Evolutionary conservation across 2,888 invertebrate genomes (phyloP), one percentile per base, ranked within the genome.

Genomic region (Amblyjoppa fuscipennis): DNA sequence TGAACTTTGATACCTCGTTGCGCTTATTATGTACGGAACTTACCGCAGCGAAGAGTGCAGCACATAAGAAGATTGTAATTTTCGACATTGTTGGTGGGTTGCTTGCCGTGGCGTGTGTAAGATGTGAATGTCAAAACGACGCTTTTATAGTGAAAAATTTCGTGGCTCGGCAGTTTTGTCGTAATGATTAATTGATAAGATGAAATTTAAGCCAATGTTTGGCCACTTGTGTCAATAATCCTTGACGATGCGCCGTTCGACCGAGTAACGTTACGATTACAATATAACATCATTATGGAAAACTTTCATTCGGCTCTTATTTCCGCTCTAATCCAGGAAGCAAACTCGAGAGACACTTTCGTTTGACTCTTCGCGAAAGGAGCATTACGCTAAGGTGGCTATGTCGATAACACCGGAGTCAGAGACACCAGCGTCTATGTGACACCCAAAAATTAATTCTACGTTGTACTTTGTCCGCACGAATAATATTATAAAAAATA

Each of bases 171-270:
- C 13, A 69, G 9, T 4, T 70, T 70, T 51, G 70, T 16, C 13
- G n/a, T 34, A 73, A 53, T 38, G 73, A 34, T 25, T 16, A 28
- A 16, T 13, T 53, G 20, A 56, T 25, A 9, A 41, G 31, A 76
- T 28, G 20, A 76, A 73, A 86, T 75, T 56, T 49, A 76, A 85
- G 80, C 68, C n/a, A 41, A 45, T 20, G n/a, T 66, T 75, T 11
- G 41, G 56, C 80, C 89, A 90, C 81, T 88, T 90, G 90, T 87
- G 87, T 88, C 87, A 90, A 89, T 87, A 66, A n/a, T 51, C 49
- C 49, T 73, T 38, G 69, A 5, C 25, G 20, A 56, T 25, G 25
- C 56, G 3, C 3, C 13, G 13, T 45, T 45, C 45, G 13, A 38
- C 13, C 13, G 45, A 13, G 45, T 13, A 13, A 3, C 13, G 45